Percentiles rank a stretch among this genome's conserved stretches.
These are phyloP conservation scores for Caenorhabditis sulstoni DNA, from an alignment of 2,888 invertebrate species.

Conservation along the genomic window DNA sequence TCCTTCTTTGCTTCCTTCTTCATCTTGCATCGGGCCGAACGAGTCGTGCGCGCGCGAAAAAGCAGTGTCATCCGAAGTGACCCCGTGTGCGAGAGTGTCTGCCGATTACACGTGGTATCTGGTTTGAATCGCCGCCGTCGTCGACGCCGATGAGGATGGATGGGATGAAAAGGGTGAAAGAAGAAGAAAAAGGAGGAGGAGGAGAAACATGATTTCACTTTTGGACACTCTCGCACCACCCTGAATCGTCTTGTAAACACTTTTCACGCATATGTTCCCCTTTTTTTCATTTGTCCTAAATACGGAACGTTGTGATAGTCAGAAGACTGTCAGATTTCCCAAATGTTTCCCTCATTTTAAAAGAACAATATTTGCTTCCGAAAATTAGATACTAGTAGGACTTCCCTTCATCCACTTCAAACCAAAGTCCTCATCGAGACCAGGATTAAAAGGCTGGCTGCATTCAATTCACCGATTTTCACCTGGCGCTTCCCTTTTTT, in stretches of 20 bases:
- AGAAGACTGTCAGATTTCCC: too few species aligned
- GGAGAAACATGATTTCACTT: conserved; percentile 56
- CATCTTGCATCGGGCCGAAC: conserved; percentile 30
- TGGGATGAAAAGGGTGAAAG: not conserved
- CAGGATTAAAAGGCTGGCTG: too few species aligned
- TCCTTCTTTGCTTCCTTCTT: conserved; percentile 17
- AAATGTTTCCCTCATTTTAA: too few species aligned
- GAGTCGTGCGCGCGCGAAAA: conserved; percentile 16
- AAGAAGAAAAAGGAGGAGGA: not conserved
- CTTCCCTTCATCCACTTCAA: too few species aligned
- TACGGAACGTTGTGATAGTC: too few species aligned
- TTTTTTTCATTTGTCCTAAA: not conserved
- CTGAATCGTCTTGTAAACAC: conserved; percentile 19
- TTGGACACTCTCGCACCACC: conserved; percentile 51
- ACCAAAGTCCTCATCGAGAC: too few species aligned
- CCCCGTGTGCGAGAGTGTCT: conserved; percentile 33
- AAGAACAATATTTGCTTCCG: too few species aligned
- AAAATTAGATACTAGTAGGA: too few species aligned
- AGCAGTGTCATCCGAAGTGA: conserved; percentile 53
- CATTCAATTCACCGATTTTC: too few species aligned
- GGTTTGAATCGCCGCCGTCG: conserved; percentile 43
- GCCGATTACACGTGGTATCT: conserved; percentile 62
- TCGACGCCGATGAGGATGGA: too few species aligned
- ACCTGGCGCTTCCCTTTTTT: too few species aligned
- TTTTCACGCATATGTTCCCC: conserved; percentile 31